Percentiles rank a stretch among this genome's conserved stretches.
Evolutionary conservation across 2,888 invertebrate species (phyloP).

Genomic region (Trissoscelio sp.): DNA sequence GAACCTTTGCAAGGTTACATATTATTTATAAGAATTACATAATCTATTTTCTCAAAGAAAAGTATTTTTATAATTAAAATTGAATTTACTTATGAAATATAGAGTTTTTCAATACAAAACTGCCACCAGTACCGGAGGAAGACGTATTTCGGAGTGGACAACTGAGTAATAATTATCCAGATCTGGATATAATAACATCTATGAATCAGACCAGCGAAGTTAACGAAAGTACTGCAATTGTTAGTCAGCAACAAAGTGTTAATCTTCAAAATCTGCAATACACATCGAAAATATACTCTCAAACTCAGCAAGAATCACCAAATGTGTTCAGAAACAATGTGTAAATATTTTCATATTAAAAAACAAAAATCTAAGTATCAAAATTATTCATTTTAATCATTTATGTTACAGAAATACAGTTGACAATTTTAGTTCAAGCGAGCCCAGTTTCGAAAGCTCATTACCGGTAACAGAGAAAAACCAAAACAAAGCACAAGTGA

Average conservation of each 20-base stretch:
- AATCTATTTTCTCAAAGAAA: slow-evolving; percentile 3
- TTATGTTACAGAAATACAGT: slow-evolving; percentile 62
- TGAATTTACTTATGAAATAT: slow-evolving; percentile 72
- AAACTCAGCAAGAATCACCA: slow-evolving; percentile 75
- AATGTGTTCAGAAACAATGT: slow-evolving; percentile 77
- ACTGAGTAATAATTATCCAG: slow-evolving; percentile 78
- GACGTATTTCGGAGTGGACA: slow-evolving; percentile 79
- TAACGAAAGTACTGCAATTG: slow-evolving; percentile 69
- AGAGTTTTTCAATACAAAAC: slow-evolving; percentile 86
- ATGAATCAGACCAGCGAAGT: slow-evolving; percentile 77
- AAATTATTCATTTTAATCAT: not conserved
- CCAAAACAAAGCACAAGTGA: slow-evolving; percentile 73
- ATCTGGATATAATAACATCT: slow-evolving; percentile 80
- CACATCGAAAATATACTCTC: slow-evolving; percentile 81
- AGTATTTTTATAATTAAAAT: too few relatives aligned
- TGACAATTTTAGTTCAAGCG: slow-evolving; percentile 71
- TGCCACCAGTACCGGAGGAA: slow-evolving; percentile 87
- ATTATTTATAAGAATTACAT: not conserved
- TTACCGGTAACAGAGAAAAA: slow-evolving; percentile 73
- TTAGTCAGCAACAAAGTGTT: slow-evolving; percentile 71
- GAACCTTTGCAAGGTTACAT: slow-evolving; percentile 91
- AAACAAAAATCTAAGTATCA: not conserved
- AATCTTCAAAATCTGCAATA: slow-evolving; percentile 81
- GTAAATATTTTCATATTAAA: slow-evolving; percentile 71
- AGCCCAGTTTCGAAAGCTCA: slow-evolving; percentile 73